These are phyloP conservation scores for Euleptes europaea DNA, from an alignment of 2,113 vertebrate species.

Conservation along the genomic window DNA sequence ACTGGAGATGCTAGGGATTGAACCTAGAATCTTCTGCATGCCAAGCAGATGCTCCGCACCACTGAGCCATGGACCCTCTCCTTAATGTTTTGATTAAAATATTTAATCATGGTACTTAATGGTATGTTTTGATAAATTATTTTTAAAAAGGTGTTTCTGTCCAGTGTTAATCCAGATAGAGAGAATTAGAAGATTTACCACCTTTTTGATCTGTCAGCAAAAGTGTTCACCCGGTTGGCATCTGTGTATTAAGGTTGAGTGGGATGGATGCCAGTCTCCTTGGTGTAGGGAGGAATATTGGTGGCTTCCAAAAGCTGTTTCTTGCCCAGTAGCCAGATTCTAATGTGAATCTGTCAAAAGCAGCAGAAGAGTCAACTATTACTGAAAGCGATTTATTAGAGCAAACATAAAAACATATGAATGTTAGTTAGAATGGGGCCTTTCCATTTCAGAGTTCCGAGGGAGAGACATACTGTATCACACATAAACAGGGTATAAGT, in stretches of 20 bases:
- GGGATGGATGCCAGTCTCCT: too few relatives aligned
- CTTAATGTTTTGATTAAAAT: too few relatives aligned
- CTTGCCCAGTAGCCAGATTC: background rate
- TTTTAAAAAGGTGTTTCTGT: background rate
- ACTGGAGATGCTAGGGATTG: too few relatives aligned
- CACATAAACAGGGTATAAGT: background rate
- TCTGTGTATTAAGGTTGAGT: background rate
- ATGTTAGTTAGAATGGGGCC: background rate
- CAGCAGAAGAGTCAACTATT: background rate
- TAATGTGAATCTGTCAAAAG: background rate
- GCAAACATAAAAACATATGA: background rate
- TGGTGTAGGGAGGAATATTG: background rate
- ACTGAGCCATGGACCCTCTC: too few relatives aligned
- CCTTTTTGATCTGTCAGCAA: background rate
- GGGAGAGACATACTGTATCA: background rate
- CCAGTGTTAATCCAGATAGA: background rate
- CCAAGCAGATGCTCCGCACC: too few relatives aligned
- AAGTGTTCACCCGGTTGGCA: background rate
- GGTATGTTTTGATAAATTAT: background rate
- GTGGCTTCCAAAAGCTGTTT: background rate
- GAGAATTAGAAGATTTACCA: background rate
- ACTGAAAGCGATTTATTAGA: background rate
- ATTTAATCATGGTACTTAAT: background rate
- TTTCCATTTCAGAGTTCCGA: background rate
- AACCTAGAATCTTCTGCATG: too few relatives aligned